phyloP scores from a whole-genome alignment of 92 coral and sea anemone species.

The Actinernus sp. region DNA sequence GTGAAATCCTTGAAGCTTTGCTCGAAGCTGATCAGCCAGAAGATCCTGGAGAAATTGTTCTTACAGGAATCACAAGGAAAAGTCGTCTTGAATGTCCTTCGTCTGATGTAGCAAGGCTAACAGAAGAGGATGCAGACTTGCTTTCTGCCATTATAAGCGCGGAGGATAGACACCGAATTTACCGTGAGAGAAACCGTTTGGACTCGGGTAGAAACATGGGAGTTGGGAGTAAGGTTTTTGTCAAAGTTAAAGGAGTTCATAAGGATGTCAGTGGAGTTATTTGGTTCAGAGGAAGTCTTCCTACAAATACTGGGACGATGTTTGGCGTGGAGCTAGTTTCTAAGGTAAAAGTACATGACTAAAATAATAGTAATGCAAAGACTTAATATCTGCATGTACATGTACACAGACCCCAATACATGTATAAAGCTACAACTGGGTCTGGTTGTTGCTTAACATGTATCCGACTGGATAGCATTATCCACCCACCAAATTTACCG shows the following conservation, averaged over 20 bases:
- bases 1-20: slow-evolving; percentile 62
- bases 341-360: no score
- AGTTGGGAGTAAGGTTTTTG: slow-evolving; percentile 49
- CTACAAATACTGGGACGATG: slow-evolving; percentile 52
- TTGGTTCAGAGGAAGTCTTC: slow-evolving; percentile 71
- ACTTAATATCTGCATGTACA: no score
- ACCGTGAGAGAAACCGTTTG: slow-evolving; percentile 54
- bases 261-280: slow-evolving; percentile 59
- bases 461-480: no score
- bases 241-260: slow-evolving; percentile 35
- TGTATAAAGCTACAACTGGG: no score
- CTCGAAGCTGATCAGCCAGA: slow-evolving; percentile 66
- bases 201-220: slow-evolving; percentile 20
- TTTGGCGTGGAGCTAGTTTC: slow-evolving; percentile 84
- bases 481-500: slow-evolving; percentile 42
- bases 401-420: no score
- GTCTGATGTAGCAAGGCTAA: slow-evolving; percentile 17
- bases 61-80: slow-evolving; percentile 32
- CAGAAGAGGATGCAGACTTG: slow-evolving; percentile 44
- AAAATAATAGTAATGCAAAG: no score
- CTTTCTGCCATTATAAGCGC: slow-evolving; percentile 60
- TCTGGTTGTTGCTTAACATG: no score
- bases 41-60: slow-evolving; percentile 43
- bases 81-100: background rate
- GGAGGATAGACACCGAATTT: slow-evolving; percentile 44